phyloP scores from a whole-genome alignment of 2,797 vertebrate species.

The Hybognathus amarus region DNA sequence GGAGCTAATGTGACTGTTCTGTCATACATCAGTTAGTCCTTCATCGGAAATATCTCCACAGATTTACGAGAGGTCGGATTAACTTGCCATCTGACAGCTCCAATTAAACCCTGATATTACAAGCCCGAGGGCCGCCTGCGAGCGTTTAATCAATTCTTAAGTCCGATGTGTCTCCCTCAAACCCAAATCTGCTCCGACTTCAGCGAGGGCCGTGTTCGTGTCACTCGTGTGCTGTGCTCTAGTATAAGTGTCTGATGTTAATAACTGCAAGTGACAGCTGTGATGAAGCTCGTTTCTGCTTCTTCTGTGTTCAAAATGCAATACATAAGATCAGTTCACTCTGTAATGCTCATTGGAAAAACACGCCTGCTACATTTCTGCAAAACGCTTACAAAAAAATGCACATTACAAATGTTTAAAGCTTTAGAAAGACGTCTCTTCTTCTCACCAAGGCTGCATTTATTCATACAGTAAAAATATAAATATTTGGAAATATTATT shows the following conservation, averaged over 20 bases:
- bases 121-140: constrained; percentile 46
- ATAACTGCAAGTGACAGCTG: constrained; percentile 18
- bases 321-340: not conserved
- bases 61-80: constrained; percentile 53
- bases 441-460: too few species aligned
- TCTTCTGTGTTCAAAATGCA: not conserved
- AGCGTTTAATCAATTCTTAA: constrained; percentile 49
- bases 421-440: not conserved
- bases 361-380: too few species aligned
- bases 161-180: constrained; percentile 23
- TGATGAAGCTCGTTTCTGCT: not conserved
- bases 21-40: constrained; percentile 43
- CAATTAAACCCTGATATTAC: constrained; percentile 37
- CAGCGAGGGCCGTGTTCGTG: not conserved
- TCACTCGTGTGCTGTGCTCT: not conserved
- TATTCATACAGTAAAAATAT: not conserved
- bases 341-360: too few species aligned
- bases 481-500: not conserved
- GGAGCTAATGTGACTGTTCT: constrained; percentile 46
- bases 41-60: constrained; percentile 46
- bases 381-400: not conserved
- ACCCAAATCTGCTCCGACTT: constrained; percentile 29
- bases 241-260: not conserved
- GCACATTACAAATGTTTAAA: not conserved
- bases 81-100: constrained; percentile 46